These are phyloP conservation scores for Panagrolaimus sp. DNA, from an alignment of 1,140 invertebrate species.

Conservation along the genomic window DNA sequence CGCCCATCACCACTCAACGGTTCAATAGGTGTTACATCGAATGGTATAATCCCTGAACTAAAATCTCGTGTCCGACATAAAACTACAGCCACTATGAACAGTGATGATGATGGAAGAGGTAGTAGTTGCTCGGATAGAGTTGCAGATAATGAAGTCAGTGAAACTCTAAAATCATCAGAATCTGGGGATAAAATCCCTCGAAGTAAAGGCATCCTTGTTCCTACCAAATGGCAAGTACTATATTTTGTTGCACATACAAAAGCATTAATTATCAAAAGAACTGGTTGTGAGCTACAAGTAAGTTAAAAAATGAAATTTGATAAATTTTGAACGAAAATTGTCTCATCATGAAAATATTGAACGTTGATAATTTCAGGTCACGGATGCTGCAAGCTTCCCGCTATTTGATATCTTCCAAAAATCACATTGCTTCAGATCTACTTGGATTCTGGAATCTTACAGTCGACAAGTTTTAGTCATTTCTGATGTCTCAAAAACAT, in stretches of 20 bases:
- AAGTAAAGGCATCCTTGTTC: background rate
- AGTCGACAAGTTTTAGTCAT: background rate
- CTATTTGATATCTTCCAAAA: conserved; percentile 12
- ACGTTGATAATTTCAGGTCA: background rate
- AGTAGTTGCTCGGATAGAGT: conserved; percentile 1
- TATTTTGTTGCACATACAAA: conserved; percentile 8
- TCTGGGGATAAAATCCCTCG: background rate
- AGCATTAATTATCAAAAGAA: background rate
- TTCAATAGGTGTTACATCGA: conserved; percentile 8
- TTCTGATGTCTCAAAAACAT: background rate
- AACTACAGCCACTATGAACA: too few relatives aligned
- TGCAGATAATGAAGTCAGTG: conserved; percentile 4
- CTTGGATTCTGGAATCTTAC: conserved; percentile 6
- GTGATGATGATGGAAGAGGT: background rate
- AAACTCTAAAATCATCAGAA: background rate
- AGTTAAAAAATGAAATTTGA: background rate
- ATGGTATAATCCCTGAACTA: background rate
- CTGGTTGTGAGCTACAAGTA: conserved; percentile 4
- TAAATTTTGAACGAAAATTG: too few relatives aligned
- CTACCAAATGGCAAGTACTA: conserved; percentile 3
- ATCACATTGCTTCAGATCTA: background rate
- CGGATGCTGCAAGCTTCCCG: background rate
- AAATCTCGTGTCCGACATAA: background rate
- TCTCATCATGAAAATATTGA: background rate
- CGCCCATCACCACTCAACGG: conserved; percentile 2